Evolutionary conservation across 37 sponge, comb jelly and placozoan genomes (phyloP).

Genomic region (Amphimedon queenslandica): DNA sequence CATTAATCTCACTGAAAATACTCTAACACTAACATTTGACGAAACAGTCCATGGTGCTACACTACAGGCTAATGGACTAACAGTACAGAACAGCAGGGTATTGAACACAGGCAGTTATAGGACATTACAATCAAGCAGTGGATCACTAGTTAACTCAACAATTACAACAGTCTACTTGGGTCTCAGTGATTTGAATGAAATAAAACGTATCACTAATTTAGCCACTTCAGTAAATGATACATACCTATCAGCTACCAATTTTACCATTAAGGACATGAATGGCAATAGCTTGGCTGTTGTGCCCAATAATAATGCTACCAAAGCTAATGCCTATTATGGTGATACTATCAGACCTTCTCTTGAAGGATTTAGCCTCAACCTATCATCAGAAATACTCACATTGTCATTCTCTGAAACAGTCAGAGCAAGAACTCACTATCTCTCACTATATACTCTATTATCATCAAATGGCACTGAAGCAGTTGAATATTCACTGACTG

Average conservation of each 20-base stretch:
- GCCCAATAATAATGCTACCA: slow-evolving; percentile 3
- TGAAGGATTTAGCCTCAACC: slow-evolving; percentile 54
- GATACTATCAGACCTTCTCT: slow-evolving; percentile 65
- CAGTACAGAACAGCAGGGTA: slow-evolving; percentile 46
- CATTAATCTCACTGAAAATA: slow-evolving; percentile 69
- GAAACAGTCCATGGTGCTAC: slow-evolving; percentile 83
- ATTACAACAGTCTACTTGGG: slow-evolving; percentile 55
- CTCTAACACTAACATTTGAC: slow-evolving; percentile 61
- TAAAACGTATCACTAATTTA: slow-evolving; percentile 58
- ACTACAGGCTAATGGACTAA: slow-evolving; percentile 46
- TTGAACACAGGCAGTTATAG: slow-evolving; percentile 6
- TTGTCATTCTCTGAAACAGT: slow-evolving; percentile 85
- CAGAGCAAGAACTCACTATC: slow-evolving; percentile 33
- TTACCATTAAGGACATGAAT: slow-evolving; percentile 79
- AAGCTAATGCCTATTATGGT: slow-evolving; percentile 32
- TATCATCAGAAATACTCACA: slow-evolving; percentile 69
- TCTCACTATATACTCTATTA: slow-evolving; percentile 37
- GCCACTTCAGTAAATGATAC: slow-evolving; percentile 68
- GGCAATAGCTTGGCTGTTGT: slow-evolving; percentile 39
- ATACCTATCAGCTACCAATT: slow-evolving; percentile 37
- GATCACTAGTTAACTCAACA: slow-evolving; percentile 43
- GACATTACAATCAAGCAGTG: slow-evolving; percentile 44
- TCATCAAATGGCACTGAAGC: background rate
- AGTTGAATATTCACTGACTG: slow-evolving; percentile 34
- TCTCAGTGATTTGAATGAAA: slow-evolving; percentile 75